Evolutionary conservation across 1,140 invertebrate species (phyloP).

Genomic region (Macrotrachela quadricornifera): DNA sequence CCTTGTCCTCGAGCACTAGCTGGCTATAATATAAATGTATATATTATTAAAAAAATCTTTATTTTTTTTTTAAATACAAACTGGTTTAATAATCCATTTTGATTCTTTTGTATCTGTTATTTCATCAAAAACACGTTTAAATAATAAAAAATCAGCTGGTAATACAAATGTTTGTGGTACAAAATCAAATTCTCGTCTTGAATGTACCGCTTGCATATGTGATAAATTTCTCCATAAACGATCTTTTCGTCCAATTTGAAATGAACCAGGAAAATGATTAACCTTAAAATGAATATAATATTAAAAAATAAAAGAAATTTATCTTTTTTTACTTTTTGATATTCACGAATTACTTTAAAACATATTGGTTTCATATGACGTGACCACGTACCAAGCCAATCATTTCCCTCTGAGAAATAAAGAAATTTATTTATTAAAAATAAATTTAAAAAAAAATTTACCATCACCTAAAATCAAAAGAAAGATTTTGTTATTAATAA

Average conservation of each 20-base stretch:
- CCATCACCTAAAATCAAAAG: neutral
- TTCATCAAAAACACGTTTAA: conserved; percentile 59
- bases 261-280: conserved; percentile 89
- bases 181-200: conserved; percentile 39
- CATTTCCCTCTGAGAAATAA: conserved; percentile 28
- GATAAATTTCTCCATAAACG: conserved; percentile 54
- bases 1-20: conserved; percentile 81
- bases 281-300: conserved; percentile 35
- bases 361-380: conserved; percentile 41
- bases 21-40: conserved; percentile 35
- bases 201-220: conserved; percentile 39
- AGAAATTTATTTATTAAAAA: neutral
- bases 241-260: conserved; percentile 88
- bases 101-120: conserved; percentile 13
- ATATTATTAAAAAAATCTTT: too few species aligned
- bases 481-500: neutral
- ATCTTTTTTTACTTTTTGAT: conserved; percentile 46
- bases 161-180: conserved; percentile 78
- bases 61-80: conserved; percentile 14
- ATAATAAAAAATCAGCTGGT: conserved; percentile 55
- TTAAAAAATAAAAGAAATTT: neutral
- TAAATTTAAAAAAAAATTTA: neutral
- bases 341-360: conserved; percentile 46
- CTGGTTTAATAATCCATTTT: conserved; percentile 44
- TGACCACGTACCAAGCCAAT: conserved; percentile 44